These are phyloP conservation scores for Pomatostomus ruficeps DNA, from an alignment of 2,113 vertebrate species.

Conservation along the genomic window DNA sequence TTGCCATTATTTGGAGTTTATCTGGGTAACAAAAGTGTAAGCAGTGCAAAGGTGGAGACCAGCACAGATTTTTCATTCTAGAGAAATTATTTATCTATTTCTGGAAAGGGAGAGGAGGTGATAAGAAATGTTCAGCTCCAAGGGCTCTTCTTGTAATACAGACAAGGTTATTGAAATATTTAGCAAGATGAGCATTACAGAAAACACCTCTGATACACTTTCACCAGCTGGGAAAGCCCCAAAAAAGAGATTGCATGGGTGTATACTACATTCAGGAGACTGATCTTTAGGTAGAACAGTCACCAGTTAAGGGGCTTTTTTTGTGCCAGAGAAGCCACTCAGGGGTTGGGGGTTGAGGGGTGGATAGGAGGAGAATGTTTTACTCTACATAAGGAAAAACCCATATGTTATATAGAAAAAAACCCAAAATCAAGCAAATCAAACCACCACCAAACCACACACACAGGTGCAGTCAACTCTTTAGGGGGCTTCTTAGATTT, in stretches of 20 bases:
- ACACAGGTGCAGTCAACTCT: background rate
- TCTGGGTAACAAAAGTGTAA: background rate
- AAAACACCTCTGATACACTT: background rate
- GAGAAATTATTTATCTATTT: background rate
- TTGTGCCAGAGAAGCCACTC: background rate
- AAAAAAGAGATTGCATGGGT: background rate
- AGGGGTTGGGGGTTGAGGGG: fast-evolving
- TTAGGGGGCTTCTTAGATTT: background rate
- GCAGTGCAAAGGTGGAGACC: background rate
- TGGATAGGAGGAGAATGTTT: background rate
- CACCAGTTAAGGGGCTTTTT: background rate
- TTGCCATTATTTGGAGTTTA: background rate
- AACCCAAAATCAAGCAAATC: background rate
- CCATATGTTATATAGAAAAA: fast-evolving
- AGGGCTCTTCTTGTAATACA: background rate
- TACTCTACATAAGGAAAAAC: background rate
- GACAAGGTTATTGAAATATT: background rate
- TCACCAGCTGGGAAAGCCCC: background rate
- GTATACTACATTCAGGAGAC: background rate
- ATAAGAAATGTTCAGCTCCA: background rate
- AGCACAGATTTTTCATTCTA: background rate
- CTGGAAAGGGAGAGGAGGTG: background rate
- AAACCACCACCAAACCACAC: background rate
- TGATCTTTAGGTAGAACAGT: background rate
- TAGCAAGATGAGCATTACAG: background rate